These are phyloP conservation scores for Epistrophe grossulariae DNA, from an alignment of 2,888 invertebrate genomes.

Conservation along the genomic window DNA sequence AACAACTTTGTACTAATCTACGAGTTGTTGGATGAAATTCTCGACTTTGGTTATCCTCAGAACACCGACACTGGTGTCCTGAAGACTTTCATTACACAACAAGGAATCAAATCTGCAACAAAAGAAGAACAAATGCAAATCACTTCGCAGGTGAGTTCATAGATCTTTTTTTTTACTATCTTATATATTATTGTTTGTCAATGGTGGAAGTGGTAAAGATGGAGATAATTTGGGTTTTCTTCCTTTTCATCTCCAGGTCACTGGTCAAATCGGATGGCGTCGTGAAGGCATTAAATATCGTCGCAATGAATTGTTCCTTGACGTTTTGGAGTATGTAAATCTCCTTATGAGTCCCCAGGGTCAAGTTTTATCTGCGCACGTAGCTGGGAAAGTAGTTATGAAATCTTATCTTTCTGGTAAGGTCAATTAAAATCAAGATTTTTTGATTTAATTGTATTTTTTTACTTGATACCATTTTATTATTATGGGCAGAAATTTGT, in stretches of 20 bases:
- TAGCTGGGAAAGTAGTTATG: slow-evolving; percentile 99
- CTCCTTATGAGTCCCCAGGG: slow-evolving; percentile 99
- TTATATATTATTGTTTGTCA: neutral
- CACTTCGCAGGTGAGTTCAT: slow-evolving; percentile 90
- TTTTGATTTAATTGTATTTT: neutral
- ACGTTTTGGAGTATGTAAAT: slow-evolving; percentile 99
- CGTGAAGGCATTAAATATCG: slow-evolving; percentile 99
- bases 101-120: slow-evolving; percentile 98
- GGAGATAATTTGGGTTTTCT: neutral
- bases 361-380: slow-evolving; percentile 99
- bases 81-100: slow-evolving; percentile 99
- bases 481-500: neutral
- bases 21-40: slow-evolving; percentile 98
- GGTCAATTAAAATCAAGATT: slow-evolving; percentile 22
- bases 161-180: slow-evolving; percentile 1
- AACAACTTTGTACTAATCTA: slow-evolving; percentile 99
- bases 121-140: slow-evolving; percentile 99
- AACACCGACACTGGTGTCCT: slow-evolving; percentile 99
- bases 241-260: slow-evolving; percentile 85
- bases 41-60: slow-evolving; percentile 99
- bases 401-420: slow-evolving; percentile 96
- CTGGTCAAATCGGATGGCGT: slow-evolving; percentile 99
- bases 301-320: slow-evolving; percentile 98
- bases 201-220: neutral
- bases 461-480: neutral